phyloP scores from a whole-genome alignment of 2,888 invertebrate genomes.

The Sycophila texana region DNA sequence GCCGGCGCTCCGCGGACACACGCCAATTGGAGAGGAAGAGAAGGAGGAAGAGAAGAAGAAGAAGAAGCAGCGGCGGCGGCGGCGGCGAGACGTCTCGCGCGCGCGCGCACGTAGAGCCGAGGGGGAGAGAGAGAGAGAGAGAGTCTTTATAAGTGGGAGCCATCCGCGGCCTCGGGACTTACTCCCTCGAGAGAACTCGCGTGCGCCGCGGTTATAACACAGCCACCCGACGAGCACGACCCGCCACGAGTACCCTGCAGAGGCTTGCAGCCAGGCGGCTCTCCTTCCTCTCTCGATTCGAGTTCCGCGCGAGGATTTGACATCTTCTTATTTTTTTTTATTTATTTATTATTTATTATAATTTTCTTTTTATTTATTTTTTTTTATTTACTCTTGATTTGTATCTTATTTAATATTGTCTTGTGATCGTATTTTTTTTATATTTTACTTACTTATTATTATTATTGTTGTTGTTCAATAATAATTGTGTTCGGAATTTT shows the following conservation, averaged over 20 bases:
- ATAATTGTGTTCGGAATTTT: background rate
- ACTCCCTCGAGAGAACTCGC: conserved; percentile 73
- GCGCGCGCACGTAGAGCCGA: conserved; percentile 27
- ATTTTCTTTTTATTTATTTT: background rate
- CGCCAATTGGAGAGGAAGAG: conserved; percentile 71
- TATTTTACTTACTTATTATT: background rate
- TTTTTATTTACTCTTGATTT: background rate
- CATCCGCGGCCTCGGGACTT: conserved; percentile 75
- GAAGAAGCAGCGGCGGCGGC: conserved; percentile 2
- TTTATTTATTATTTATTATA: background rate
- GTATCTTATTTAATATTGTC: background rate
- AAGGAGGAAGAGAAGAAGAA: background rate
- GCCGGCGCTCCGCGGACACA: conserved; percentile 59
- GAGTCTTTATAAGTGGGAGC: conserved; percentile 76
- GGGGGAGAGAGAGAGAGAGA: conserved; percentile 35
- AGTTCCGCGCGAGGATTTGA: background rate
- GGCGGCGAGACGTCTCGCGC: conserved; percentile 10
- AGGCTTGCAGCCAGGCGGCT: too few relatives aligned
- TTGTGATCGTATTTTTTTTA: background rate
- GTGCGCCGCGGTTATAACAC: conserved; percentile 64
- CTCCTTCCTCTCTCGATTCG: background rate
- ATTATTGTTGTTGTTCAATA: background rate
- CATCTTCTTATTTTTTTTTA: background rate
- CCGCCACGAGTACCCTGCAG: conserved; percentile 30
- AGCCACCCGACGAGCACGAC: conserved; percentile 1